Base-by-base conservation (phyloP, 1,140 invertebrate genomes). In the Medauroidea extradentata region DNA sequence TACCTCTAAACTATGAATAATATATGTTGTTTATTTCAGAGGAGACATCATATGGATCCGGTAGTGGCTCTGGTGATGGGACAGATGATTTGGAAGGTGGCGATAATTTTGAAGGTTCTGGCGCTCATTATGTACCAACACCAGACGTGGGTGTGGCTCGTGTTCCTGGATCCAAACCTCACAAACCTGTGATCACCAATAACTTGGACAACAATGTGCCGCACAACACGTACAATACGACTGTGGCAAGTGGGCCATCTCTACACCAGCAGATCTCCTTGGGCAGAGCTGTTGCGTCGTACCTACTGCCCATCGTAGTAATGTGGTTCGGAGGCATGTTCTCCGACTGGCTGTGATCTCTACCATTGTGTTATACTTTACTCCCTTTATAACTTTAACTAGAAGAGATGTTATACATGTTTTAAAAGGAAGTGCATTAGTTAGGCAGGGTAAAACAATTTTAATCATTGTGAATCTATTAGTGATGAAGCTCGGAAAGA, bases 281-380 rank as follows among this genome's bases (percentile, higher is more conserved):
- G 1, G 78, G 79, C 21, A 81, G 81, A 56, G 88, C 88, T 4
- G 68, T 91, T 3, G 78, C 85, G 55, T 82, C 86, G 44, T 91
- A 90, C 73, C 76, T 91, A 39, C 74, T 91, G 67, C 89, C 90
- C 5, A 84, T 91, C 34, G 85, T 89, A 60, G 85, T 91, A 68
- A 85, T 88, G 64, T 92, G 89, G 89, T 87, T 93, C 72, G 89
- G 90, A 53, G 83, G 85, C 60, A 85, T 88, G 66, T 83, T 91
- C 67, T 84, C 84, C 62, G 89, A 91, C 71, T 83, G 88, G 77
- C 86, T 89, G 81, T 90, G 87, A 87, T 84, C 75, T 11, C 29
- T 11, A 4, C 29, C 29, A 11, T 11, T 7, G 29, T 11, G 29
- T 11, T 11, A 4, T 34, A 11, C 29, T 4, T 34, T 11, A 11